Conservation (phyloP, 2,797 vertebrate genomes). For the Argya squamiceps region DNA sequence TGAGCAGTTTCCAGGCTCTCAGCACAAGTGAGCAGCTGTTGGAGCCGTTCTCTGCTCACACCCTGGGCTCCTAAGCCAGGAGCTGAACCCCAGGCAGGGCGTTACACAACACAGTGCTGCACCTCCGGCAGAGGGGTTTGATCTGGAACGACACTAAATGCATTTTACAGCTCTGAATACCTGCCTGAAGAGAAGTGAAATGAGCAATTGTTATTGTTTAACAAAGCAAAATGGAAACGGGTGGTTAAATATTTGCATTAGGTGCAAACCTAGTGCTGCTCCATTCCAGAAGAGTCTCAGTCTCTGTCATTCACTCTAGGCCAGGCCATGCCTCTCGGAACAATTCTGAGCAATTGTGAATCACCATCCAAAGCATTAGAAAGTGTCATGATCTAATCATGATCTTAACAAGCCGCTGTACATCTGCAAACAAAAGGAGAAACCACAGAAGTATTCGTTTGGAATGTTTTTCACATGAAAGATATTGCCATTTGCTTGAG, state of each 20-base stretch:
- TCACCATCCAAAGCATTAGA: neutral
- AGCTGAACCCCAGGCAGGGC: neutral
- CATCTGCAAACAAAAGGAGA: neutral
- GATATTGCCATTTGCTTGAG: neutral
- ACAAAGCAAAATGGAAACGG: neutral
- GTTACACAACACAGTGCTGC: accelerated
- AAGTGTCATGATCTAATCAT: neutral
- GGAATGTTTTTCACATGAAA: neutral
- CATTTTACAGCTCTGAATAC: neutral
- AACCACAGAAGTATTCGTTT: neutral
- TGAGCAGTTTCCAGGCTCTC: neutral
- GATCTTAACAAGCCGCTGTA: neutral
- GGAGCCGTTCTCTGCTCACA: neutral
- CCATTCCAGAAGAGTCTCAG: neutral
- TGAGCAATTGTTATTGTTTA: neutral
- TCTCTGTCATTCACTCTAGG: neutral
- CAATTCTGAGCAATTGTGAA: neutral
- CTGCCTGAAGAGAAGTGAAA: neutral
- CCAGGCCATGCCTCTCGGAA: neutral
- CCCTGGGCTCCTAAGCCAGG: neutral
- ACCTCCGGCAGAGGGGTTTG: neutral
- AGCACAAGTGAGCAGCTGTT: neutral
- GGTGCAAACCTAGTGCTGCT: neutral
- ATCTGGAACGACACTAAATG: neutral
- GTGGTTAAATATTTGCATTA: neutral